Base-by-base conservation (phyloP, 2,888 invertebrate species). In the Cephus sareptanus region DNA sequence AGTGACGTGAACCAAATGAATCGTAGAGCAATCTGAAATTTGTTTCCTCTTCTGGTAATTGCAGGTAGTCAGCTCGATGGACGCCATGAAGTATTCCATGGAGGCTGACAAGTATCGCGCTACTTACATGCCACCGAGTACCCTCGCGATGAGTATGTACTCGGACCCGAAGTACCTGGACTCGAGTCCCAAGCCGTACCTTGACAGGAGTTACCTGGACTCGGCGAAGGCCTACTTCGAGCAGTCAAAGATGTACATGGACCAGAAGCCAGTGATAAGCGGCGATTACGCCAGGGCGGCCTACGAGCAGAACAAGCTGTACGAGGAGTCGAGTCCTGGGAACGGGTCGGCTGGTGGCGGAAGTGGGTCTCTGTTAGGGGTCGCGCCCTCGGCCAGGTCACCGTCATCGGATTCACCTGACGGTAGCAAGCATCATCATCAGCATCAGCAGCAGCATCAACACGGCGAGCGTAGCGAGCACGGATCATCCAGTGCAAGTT, bases 91-190 rank as follows among this genome's bases (percentile, higher is more conserved):
- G 88, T 96, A 96, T 89, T 95, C 95, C 13, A 94, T 96, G 92
- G 96, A 96, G 84, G 95, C 95, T 0, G 96, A 96, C 86, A 96
- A 96, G 86, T 96, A 96, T 90, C 93, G 96, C 77, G 94, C 95
- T 34, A 93, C 94, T 0, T 96, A 96, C 92, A 94, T 94, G 92
- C 94, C 94, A 1, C 94, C 94, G 3, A 93, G 93, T 70, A 93
- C 93, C n/a, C 89, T 94, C n/a, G 93, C 94, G 79, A 94, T 94
- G 93, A 93, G 95, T 79, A 95, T 95, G 95, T 96, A 96, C 88
- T 94, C 95, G 0, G 95, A 95, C 84, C 95, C 95, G 0, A 95
- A 94, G 87, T 94, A 94, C 89, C 92, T 94, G 89, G 94, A 94
- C 88, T 92, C 93, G 1, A 92, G 93, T 71, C 92, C 93, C 1